Evolutionary conservation across 2,113 vertebrate species (phyloP).

Genomic region (Ramphastos sulfuratus): DNA sequence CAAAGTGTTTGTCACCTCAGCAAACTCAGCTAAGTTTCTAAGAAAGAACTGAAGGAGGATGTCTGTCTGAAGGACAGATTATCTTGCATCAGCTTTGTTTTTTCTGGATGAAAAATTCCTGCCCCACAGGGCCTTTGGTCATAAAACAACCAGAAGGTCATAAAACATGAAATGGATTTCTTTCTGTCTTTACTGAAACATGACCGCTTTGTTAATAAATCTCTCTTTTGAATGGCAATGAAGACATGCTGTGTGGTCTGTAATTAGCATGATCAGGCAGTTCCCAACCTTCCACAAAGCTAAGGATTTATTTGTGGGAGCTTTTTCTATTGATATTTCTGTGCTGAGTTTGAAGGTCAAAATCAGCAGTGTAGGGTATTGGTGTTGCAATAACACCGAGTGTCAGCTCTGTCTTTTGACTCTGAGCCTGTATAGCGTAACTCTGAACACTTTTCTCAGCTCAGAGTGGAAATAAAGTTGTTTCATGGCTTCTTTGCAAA

Average conservation of each 20-base stretch:
- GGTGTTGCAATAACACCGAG: neutral
- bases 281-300: neutral
- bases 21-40: conserved; percentile 1
- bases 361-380: neutral
- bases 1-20: neutral
- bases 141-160: neutral
- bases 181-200: conserved; percentile 30
- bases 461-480: neutral
- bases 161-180: conserved; percentile 3
- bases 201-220: neutral
- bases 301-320: neutral
- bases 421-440: neutral
- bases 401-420: neutral
- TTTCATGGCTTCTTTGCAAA: neutral
- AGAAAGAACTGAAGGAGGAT: neutral
- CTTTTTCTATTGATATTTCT: neutral
- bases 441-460: neutral
- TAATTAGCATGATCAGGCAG: conserved; percentile 3
- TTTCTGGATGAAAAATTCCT: conserved; percentile 12
- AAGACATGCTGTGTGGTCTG: conserved; percentile 22
- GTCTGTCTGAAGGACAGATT: neutral
- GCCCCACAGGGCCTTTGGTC: neutral
- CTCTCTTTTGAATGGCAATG: neutral
- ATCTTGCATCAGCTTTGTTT: neutral
- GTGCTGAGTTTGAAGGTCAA: neutral